Evolutionary conservation across 64 coral and sea anemone genomes (phyloP).

Genomic region (Stylophora pistillata): DNA sequence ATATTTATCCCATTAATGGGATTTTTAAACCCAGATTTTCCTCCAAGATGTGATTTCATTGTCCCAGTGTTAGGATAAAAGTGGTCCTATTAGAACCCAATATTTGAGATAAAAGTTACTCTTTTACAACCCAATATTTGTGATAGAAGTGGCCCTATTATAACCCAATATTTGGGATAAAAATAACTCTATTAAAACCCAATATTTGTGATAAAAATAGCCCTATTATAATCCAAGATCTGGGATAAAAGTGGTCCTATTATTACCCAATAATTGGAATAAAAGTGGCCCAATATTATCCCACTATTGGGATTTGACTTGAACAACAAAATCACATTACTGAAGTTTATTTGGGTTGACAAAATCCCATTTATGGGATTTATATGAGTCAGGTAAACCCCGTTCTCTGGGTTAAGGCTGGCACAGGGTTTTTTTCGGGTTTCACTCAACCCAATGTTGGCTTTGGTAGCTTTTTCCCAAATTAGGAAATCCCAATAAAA

Average conservation of each 20-base stretch:
- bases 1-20: constrained; percentile 17
- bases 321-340: no score
- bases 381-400: no score
- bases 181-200: neutral
- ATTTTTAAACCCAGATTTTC: constrained; percentile 10
- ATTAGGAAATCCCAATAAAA: no score
- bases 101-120: neutral
- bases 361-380: no score
- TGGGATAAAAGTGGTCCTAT: neutral
- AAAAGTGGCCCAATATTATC: neutral
- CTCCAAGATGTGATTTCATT: constrained; percentile 2
- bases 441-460: no score
- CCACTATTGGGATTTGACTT: neutral
- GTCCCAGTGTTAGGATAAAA: no score
- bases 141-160: neutral
- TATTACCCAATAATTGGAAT: neutral
- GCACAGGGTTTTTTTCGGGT: no score
- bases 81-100: neutral
- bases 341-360: no score
- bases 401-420: no score
- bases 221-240: neutral
- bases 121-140: neutral
- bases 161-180: neutral
- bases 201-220: neutral
- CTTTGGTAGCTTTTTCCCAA: no score